Conservation (phyloP, 2,888 invertebrate genomes). For the Melanargia galathea region DNA sequence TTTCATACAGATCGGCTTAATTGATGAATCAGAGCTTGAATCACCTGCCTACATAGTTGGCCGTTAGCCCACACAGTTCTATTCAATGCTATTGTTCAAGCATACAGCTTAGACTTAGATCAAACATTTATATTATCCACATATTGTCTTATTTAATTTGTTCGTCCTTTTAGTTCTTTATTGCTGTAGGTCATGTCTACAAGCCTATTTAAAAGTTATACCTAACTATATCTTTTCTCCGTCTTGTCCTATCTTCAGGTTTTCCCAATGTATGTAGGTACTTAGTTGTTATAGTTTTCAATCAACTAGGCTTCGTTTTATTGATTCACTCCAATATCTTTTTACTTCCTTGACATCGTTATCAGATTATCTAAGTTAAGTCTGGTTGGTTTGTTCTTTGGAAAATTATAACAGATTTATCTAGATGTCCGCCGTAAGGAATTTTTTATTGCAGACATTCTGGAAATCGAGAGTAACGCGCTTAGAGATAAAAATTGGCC, state of each 20-base stretch:
- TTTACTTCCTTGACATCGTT: too few species aligned
- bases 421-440: too few species aligned
- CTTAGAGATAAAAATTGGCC: neutral
- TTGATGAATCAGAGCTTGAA: slow-evolving; percentile 19
- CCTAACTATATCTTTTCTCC: neutral
- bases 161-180: neutral
- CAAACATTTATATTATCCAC: neutral
- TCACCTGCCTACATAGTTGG: slow-evolving; percentile 12
- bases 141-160: neutral
- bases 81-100: neutral
- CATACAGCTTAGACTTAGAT: neutral
- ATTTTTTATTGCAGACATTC: neutral
- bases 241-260: too few species aligned
- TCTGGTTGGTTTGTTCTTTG: too few species aligned
- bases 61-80: neutral
- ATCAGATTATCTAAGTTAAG: too few species aligned
- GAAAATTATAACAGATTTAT: too few species aligned
- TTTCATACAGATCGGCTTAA: neutral
- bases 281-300: too few species aligned
- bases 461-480: neutral
- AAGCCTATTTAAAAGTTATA: neutral
- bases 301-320: too few species aligned
- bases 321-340: too few species aligned
- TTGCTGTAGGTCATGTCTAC: neutral
- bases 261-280: too few species aligned